Percentiles rank a stretch among this genome's conserved stretches.
Evolutionary conservation across 1,140 invertebrate species (phyloP).

Genomic region (Pachyrhynchus sulphureomaculatus): DNA sequence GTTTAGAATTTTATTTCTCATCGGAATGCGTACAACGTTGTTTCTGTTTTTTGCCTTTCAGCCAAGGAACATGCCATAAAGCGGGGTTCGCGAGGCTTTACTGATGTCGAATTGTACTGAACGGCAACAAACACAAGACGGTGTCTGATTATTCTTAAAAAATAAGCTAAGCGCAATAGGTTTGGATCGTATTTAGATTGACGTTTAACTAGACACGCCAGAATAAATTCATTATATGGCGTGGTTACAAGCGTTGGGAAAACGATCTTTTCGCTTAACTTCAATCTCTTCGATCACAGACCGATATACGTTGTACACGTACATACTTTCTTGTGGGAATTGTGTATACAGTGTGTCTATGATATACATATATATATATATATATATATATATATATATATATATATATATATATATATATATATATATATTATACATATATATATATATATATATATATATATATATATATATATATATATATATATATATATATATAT

Average conservation of each 20-base stretch:
- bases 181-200: conserved; percentile 20
- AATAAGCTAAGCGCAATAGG: conserved; percentile 23
- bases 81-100: background rate
- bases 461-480: too few species aligned
- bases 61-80: conserved; percentile 3
- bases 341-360: too few species aligned
- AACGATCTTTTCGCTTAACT: conserved; percentile 15
- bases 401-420: too few species aligned
- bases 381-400: too few species aligned
- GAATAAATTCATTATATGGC: conserved; percentile 29
- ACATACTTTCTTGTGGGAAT: conserved; percentile 8
- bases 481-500: too few species aligned
- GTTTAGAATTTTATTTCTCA: too few species aligned
- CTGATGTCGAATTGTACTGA: conserved; percentile 19
- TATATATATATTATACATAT: too few species aligned
- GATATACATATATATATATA: too few species aligned
- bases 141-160: conserved; percentile 17
- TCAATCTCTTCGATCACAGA: conserved; percentile 1
- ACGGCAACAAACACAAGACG: conserved; percentile 17
- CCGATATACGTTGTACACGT: background rate
- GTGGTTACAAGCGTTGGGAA: conserved; percentile 25
- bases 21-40: conserved; percentile 3
- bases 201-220: conserved; percentile 28
- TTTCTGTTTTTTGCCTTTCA: background rate
- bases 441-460: too few species aligned